Evolutionary conservation across 2,797 vertebrate species (phyloP), one percentile per base, ranked within the genome.

Genomic region (Apodemus agrarius): DNA sequence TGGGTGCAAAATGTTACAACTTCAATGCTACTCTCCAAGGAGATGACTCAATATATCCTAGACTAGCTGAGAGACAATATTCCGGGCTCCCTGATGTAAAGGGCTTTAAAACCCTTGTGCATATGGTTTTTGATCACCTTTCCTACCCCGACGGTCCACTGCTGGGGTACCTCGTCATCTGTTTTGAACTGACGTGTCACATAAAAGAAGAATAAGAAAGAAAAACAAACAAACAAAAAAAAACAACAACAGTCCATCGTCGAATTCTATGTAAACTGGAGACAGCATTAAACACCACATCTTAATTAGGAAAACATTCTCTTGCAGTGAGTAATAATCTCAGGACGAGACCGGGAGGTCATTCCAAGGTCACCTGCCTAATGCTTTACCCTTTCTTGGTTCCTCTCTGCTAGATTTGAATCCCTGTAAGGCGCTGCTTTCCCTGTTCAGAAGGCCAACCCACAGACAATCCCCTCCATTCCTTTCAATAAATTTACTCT

Each of bases 21-120:
- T 89, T 97, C 97, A 98, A 97, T 97, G 95, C 84, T 98, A 97
- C 97, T 97, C 97, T 83, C 34, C 49, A 57, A 81, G 95, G 89
- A 97, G 90, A 96, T 97, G 98, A 97, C 96, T 9, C 21, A 94
- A 89, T 96, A 81, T 46, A 75, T 21, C 81, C 91, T 90, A 37
- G 1, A 46, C 67, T 82, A 46, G 12, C 9, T 95, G 92, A 96
- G 84, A 91, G 84, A 93, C 61, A 98, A n/a, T 69, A 89, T 0
- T 85, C 67, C 65, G 17, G 1, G 21, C 31, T 97, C 40, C 21
- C 91, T 94, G 43, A 69, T 91, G 54, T 89, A 96, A 95, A 87
- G 89, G 61, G 59, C 52, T 95, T 94, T 95, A 40, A 96, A 96
- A 94, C n/a, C 29, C 22, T 75, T 90, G 54, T 91, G 43, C 83